Base-by-base conservation (phyloP, 2,113 vertebrate genomes). In the Hipposideros armiger region DNA sequence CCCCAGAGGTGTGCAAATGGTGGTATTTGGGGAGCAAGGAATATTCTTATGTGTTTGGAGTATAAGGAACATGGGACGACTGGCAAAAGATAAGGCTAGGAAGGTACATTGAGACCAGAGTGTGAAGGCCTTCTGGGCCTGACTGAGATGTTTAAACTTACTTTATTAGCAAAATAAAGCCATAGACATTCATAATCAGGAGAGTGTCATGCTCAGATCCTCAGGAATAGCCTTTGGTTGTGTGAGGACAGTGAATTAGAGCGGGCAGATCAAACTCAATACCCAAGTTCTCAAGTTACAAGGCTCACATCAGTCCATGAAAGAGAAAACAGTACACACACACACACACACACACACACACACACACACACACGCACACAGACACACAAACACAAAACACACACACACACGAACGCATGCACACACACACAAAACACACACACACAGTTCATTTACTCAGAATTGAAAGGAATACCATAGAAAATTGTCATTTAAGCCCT, bases 401-500 rank as follows among this genome's bases (percentile, higher is more conserved):
- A 36, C 9, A 13, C 0, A 24, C 7, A 11, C 3, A 50, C n/a
- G n/a, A n/a, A n/a, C n/a, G n/a, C n/a, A n/a, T n/a, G n/a, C 22
- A 47, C 36, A 84, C 32, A 50, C n/a, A 62, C 10, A 16, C 11
- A 50, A 36, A 28, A 67, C 13, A 66, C 26, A 36, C 9, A 13
- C 0, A 24, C 7, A 11, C 3, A 50, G 13, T 81, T 47, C 22
- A n/a, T 90, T 95, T 17, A 64, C 28, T 84, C 11, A 66, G 32
- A 87, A 76, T 15, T 52, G 69, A 80, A 69, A 94, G 11, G 10
- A 80, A 72, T 80, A 70, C 36, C 32, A 40, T 26, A 94, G 81
- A 76, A 93, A 85, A 52, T 77, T 87, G 42, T 77, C 62, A 93
- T 32, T 40, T 22, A 58, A 67, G 26, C 14, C 40, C n/a, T 81